phyloP scores from a whole-genome alignment of 2,888 invertebrate genomes.

The Philopedon plagiatum region DNA sequence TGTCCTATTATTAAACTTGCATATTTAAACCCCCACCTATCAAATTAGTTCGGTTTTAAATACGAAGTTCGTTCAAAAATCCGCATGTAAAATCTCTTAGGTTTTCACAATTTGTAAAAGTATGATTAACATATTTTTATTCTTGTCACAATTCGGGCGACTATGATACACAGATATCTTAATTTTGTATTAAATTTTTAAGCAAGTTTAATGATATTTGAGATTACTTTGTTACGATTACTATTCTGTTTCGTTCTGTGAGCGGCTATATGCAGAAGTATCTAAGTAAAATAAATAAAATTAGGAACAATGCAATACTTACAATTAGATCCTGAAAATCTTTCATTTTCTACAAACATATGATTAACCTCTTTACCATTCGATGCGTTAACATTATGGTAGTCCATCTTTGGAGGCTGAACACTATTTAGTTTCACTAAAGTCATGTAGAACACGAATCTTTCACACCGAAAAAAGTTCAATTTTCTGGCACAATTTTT shows the following conservation, averaged over 20 bases:
- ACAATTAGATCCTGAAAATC: conserved; percentile 41
- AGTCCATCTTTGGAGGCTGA: conserved; percentile 58
- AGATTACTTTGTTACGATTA: too few relatives aligned
- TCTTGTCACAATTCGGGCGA: background rate
- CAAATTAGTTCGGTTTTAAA: too few relatives aligned
- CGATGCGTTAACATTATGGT: conserved; percentile 36
- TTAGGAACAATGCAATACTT: too few relatives aligned
- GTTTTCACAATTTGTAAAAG: background rate
- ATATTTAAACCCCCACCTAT: too few relatives aligned
- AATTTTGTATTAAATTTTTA: background rate
- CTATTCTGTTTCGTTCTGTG: too few relatives aligned
- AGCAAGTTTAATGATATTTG: background rate
- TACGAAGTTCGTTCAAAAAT: too few relatives aligned
- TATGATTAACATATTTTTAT: background rate
- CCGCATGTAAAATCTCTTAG: background rate
- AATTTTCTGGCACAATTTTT: background rate
- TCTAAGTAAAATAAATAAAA: too few relatives aligned
- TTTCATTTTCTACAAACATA: conserved; percentile 64
- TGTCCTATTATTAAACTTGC: too few relatives aligned
- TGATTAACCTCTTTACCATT: conserved; percentile 59
- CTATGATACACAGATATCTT: background rate
- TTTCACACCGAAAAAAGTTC: background rate
- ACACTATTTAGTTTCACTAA: conserved; percentile 38
- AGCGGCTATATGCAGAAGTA: too few relatives aligned
- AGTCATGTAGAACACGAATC: conserved; percentile 37